phyloP scores from a whole-genome alignment of 2,113 vertebrate species.

The Peromyscus maniculatus region DNA sequence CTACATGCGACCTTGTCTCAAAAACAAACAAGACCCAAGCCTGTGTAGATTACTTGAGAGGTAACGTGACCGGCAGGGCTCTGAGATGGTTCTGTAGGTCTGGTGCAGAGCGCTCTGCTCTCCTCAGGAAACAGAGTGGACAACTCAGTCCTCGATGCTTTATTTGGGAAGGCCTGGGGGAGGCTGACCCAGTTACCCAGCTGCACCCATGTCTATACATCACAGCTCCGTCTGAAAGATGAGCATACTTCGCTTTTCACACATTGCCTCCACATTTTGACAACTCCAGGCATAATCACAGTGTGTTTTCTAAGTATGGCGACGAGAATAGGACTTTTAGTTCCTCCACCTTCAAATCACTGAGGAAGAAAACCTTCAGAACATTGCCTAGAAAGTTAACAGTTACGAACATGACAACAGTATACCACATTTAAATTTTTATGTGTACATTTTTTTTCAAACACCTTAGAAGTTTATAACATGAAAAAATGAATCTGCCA shows the following conservation, averaged over 20 bases:
- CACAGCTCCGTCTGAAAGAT: constrained; percentile 69
- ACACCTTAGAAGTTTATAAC: constrained; percentile 1
- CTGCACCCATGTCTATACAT: constrained; percentile 37
- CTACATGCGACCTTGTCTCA: background rate
- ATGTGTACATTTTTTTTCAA: constrained; percentile 30
- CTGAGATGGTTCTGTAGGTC: background rate
- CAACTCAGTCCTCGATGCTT: constrained; percentile 45
- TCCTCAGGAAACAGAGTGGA: background rate
- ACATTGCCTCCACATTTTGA: constrained; percentile 84
- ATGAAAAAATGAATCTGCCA: constrained; percentile 9
- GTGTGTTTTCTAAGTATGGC: constrained; percentile 81
- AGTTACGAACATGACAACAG: constrained; percentile 41
- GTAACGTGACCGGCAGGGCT: background rate
- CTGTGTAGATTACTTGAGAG: background rate
- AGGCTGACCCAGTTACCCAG: constrained; percentile 79
- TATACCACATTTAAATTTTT: background rate
- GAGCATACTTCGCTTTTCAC: constrained; percentile 83
- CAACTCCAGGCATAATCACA: constrained; percentile 82
- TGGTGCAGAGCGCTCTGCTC: background rate
- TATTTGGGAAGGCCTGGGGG: constrained; percentile 74
- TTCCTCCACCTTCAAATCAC: constrained; percentile 60
- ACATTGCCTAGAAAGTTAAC: constrained; percentile 76
- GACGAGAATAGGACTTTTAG: constrained; percentile 70
- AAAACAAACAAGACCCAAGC: background rate
- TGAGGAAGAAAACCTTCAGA: constrained; percentile 68